phyloP scores from a whole-genome alignment of 2,888 invertebrate genomes.

The Cancer borealis region DNA sequence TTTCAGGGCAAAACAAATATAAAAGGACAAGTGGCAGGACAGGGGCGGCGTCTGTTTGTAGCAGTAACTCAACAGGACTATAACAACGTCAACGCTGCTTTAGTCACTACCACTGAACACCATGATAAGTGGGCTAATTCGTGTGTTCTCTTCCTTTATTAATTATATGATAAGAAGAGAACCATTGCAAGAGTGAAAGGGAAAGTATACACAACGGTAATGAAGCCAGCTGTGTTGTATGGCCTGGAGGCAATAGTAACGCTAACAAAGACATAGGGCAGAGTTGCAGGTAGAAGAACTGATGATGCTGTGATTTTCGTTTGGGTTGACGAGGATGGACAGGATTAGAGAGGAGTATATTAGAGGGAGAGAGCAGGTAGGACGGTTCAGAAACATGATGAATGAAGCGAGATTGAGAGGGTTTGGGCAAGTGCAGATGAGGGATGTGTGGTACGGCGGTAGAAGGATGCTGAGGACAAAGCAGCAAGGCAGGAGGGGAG shows the following conservation, averaged over 20 bases:
- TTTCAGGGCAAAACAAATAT: neutral
- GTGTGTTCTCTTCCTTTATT: neutral
- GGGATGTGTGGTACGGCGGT: neutral
- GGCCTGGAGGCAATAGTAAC: no score
- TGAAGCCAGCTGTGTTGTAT: no score
- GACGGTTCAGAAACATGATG: neutral
- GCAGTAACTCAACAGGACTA: neutral
- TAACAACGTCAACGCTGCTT: neutral
- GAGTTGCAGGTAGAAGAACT: no score
- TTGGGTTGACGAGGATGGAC: neutral
- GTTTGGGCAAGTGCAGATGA: neutral
- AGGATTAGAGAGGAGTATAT: no score
- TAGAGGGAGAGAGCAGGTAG: no score
- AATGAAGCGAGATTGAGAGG: neutral
- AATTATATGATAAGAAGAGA: neutral
- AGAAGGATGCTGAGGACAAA: neutral
- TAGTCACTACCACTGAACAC: neutral
- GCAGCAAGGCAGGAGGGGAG: neutral
- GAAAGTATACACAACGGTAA: no score
- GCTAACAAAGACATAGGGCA: no score
- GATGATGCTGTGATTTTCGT: no score
- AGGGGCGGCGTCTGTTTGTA: neutral
- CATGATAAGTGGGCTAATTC: neutral
- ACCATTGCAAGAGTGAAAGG: neutral
- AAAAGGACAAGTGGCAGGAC: neutral